These are phyloP conservation scores for Formica selysi DNA, from an alignment of 1,140 invertebrate genomes.

Conservation along the genomic window DNA sequence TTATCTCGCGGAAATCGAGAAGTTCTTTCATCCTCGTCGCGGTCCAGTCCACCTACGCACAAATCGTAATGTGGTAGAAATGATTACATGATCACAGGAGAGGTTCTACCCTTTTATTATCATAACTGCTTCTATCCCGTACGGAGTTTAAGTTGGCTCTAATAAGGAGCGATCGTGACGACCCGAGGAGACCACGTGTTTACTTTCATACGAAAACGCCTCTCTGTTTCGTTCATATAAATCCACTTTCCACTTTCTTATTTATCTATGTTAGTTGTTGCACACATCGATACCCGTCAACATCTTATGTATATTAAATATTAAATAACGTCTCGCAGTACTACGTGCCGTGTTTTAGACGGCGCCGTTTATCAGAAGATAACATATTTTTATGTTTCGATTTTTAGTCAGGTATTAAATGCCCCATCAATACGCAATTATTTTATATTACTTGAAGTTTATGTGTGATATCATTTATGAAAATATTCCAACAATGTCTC, in stretches of 20 bases:
- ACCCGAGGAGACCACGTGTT: conserved; percentile 23
- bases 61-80: conserved; percentile 51
- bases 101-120: conserved; percentile 65
- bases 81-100: conserved; percentile 39
- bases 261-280: conserved; percentile 35
- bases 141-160: conserved; percentile 17
- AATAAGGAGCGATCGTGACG: conserved; percentile 55
- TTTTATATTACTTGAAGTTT: too few species aligned
- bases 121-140: conserved; percentile 68
- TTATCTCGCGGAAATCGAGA: conserved; percentile 10
- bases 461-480: too few species aligned
- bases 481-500: too few species aligned
- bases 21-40: neutral
- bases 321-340: conserved; percentile 5
- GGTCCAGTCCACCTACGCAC: conserved; percentile 31
- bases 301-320: neutral
- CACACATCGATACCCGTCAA: neutral
- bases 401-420: neutral
- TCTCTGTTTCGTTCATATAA: neutral
- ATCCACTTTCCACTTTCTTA: conserved; percentile 36
- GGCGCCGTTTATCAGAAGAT: neutral
- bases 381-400: neutral
- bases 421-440: neutral
- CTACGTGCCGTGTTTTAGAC: neutral
- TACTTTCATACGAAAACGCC: conserved; percentile 28